Evolutionary conservation across 2,113 vertebrate species (phyloP).

Genomic region (Trematocara marginatum): DNA sequence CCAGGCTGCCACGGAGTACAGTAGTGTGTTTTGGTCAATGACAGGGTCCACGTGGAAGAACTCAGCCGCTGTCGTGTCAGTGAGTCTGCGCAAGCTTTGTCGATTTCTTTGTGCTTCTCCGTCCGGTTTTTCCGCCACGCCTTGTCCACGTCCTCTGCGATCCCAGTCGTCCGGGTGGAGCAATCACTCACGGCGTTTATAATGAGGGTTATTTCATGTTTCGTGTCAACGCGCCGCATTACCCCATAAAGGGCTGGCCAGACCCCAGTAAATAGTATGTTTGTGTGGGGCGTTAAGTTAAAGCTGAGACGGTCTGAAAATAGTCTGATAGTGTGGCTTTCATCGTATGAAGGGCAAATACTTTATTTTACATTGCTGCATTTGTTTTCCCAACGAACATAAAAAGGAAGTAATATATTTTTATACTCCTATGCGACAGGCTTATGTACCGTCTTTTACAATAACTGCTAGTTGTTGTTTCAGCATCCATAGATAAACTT

Average conservation of each 20-base stretch:
- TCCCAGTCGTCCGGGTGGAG: not conserved
- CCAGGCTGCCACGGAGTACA: conserved; percentile 20
- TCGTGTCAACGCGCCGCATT: not conserved
- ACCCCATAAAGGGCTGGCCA: not conserved
- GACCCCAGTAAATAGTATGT: not conserved
- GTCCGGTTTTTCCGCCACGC: not conserved
- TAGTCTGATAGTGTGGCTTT: not conserved
- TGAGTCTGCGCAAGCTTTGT: not conserved
- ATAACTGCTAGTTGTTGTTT: not conserved
- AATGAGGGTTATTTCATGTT: not conserved
- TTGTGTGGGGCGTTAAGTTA: not conserved
- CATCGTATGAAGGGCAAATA: not conserved
- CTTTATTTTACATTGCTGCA: not conserved
- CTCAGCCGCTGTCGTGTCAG: not conserved
- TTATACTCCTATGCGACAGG: not conserved
- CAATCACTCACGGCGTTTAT: not conserved
- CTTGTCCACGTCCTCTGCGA: conserved; percentile 43
- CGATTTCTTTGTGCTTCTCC: not conserved
- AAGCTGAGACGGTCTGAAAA: not conserved
- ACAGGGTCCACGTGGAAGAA: conserved; percentile 69
- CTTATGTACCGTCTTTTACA: not conserved
- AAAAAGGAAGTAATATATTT: not conserved
- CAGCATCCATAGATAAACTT: not conserved
- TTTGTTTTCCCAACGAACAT: not conserved
- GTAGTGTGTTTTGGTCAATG: conserved; percentile 49